A percentile compares a stretch with the other conserved stretches of the same genome.
Evolutionary conservation across 2,113 vertebrate species (phyloP).

Genomic region (Chloropsis hardwickii): DNA sequence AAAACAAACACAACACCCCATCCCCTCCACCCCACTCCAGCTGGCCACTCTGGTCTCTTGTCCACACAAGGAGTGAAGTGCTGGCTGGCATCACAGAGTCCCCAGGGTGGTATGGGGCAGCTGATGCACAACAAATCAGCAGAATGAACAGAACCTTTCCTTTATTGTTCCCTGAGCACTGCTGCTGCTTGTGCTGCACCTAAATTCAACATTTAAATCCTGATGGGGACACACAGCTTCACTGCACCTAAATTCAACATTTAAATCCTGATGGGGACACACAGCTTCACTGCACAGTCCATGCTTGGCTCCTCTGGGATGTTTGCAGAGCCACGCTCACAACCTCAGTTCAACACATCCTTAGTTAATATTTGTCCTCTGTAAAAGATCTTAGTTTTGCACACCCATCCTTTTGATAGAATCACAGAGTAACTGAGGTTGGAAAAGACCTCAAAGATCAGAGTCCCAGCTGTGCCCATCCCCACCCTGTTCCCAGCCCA

Average conservation of each 20-base stretch:
- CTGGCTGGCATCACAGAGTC: not conserved
- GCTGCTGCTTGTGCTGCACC: not conserved
- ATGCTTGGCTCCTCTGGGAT: not conserved
- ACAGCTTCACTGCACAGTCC: not conserved
- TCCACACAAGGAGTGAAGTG: not conserved
- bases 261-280: not conserved
- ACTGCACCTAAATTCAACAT: not conserved
- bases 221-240: not conserved
- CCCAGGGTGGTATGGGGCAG: accelerated
- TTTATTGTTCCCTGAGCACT: not conserved
- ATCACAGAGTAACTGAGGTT: not conserved
- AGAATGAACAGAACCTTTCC: not conserved
- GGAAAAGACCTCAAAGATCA: not conserved
- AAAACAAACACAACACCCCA: not conserved
- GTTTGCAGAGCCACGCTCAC: not conserved
- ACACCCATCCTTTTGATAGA: not conserved
- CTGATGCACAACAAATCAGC: not conserved
- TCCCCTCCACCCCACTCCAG: not conserved
- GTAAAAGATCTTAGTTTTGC: not conserved
- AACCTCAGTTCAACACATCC: not conserved
- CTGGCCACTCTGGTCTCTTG: not conserved
- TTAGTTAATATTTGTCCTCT: not conserved
- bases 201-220: not conserved
- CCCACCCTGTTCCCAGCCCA: not conserved
- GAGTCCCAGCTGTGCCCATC: accelerated